Percentiles rank a stretch among this genome's conserved stretches.
These are phyloP conservation scores for Zaprionus davidi DNA, from an alignment of 1,140 invertebrate species.

Conservation along the genomic window DNA sequence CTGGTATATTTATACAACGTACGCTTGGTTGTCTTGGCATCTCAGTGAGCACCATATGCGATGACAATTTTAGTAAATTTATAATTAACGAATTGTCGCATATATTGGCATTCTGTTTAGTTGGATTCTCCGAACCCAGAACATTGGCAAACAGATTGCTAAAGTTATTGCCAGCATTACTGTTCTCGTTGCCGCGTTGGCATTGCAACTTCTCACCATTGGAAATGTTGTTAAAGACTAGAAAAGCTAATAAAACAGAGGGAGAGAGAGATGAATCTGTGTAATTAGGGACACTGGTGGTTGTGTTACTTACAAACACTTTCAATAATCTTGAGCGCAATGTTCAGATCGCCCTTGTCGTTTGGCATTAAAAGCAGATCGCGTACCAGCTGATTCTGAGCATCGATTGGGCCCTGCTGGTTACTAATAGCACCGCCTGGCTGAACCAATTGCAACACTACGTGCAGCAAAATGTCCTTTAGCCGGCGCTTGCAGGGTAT, in stretches of 20 bases:
- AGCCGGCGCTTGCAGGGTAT: conserved; percentile 87
- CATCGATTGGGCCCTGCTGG: conserved; percentile 92
- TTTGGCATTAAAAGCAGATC: conserved; percentile 88
- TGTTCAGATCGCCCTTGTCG: conserved; percentile 88
- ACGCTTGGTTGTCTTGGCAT: conserved; percentile 84
- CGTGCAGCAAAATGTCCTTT: conserved; percentile 89
- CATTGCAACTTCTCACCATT: conserved; percentile 87
- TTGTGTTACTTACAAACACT: conserved; percentile 86
- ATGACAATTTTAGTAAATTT: conserved; percentile 88
- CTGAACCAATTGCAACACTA: conserved; percentile 89
- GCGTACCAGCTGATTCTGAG: conserved; percentile 90
- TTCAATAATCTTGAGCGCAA: conserved; percentile 90
- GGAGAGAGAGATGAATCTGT: conserved; percentile 23
- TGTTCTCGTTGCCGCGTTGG: conserved; percentile 84
- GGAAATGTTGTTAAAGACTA: conserved; percentile 87
- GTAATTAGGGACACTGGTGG: background rate
- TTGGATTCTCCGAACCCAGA: conserved; percentile 86
- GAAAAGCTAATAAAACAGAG: conserved; percentile 77
- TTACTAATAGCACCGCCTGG: conserved; percentile 89
- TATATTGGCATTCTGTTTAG: conserved; percentile 85
- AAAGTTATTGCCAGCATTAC: conserved; percentile 84
- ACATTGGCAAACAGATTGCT: conserved; percentile 89
- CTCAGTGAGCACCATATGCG: conserved; percentile 89
- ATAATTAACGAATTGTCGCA: conserved; percentile 89
- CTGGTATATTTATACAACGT: conserved; percentile 12